Evolutionary conservation across 2,888 invertebrate species (phyloP).

Genomic region (Sericinus montela): DNA sequence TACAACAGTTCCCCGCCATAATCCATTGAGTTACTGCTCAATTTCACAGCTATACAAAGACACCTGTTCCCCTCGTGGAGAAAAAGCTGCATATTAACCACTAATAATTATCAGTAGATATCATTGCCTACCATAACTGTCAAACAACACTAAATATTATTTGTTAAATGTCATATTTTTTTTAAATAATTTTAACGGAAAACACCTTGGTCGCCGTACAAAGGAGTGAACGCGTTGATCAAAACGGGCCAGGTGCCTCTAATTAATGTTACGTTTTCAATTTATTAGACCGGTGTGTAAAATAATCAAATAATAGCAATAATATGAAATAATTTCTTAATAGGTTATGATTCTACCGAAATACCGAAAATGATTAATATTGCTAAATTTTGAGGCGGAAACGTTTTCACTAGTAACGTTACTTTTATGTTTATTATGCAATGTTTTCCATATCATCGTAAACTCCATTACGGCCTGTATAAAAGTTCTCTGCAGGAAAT

Average conservation of each 20-base stretch:
- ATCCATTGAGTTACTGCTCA: conserved; percentile 32
- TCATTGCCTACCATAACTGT: conserved; percentile 71
- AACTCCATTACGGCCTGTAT: no score
- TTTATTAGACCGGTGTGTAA: conserved; percentile 18
- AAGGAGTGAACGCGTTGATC: conserved; percentile 47
- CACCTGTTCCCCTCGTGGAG: conserved; percentile 59
- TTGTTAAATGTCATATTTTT: conserved; percentile 72
- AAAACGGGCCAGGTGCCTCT: conserved; percentile 52
- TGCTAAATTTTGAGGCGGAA: no score
- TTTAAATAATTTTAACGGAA: conserved; percentile 62
- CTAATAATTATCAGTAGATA: conserved; percentile 56
- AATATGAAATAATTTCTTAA: conserved; percentile 7
- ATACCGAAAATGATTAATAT: no score
- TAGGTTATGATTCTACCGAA: background rate
- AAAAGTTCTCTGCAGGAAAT: no score
- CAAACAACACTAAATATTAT: conserved; percentile 76
- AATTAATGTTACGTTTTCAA: conserved; percentile 39
- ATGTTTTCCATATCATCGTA: no score
- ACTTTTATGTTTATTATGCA: no score
- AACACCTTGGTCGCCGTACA: conserved; percentile 62
- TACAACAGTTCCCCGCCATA: conserved; percentile 21
- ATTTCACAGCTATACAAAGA: conserved; percentile 30
- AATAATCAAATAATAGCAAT: conserved; percentile 31
- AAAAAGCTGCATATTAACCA: conserved; percentile 57
- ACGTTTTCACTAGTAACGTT: no score